Evolutionary conservation across 2,888 invertebrate species (phyloP).

Genomic region (Idaea straminata): DNA sequence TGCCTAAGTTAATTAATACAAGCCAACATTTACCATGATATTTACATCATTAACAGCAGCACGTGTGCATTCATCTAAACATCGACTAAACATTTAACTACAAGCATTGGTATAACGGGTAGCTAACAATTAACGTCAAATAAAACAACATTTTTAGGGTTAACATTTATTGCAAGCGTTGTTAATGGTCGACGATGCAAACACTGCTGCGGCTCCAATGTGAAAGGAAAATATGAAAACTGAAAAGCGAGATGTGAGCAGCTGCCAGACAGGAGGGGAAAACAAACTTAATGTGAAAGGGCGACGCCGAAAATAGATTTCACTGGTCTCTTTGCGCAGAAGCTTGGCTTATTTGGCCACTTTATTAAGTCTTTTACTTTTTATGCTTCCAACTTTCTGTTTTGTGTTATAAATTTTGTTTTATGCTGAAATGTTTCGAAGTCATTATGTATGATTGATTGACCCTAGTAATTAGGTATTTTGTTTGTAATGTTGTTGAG

Average conservation of each 20-base stretch:
- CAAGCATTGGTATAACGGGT: constrained; percentile 32
- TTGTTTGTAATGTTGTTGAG: constrained; percentile 5
- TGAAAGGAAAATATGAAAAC: constrained; percentile 54
- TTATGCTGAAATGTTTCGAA: constrained; percentile 10
- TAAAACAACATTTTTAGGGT: constrained; percentile 66
- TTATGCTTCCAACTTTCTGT: constrained; percentile 25
- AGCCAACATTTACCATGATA: constrained; percentile 16
- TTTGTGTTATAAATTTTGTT: constrained; percentile 15
- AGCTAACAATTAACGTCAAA: constrained; percentile 51
- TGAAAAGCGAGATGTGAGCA: constrained; percentile 52
- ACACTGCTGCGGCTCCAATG: constrained; percentile 44
- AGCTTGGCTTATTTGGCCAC: constrained; percentile 41
- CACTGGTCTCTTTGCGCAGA: constrained; percentile 44
- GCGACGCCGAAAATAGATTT: constrained; percentile 45
- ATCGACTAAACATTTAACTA: constrained; percentile 34
- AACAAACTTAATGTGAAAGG: constrained; percentile 54
- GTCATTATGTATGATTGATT: constrained; percentile 9
- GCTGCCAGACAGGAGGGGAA: constrained; percentile 42
- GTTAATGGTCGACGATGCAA: constrained; percentile 47
- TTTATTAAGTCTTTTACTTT: constrained; percentile 39
- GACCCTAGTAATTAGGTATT: constrained; percentile 1
- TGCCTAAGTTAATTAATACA: constrained; percentile 19
- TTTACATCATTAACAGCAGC: neutral
- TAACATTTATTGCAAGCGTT: constrained; percentile 71
- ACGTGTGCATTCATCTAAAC: constrained; percentile 22